Base-by-base conservation (phyloP, 2,888 invertebrate genomes). In the Acronicta psi region DNA sequence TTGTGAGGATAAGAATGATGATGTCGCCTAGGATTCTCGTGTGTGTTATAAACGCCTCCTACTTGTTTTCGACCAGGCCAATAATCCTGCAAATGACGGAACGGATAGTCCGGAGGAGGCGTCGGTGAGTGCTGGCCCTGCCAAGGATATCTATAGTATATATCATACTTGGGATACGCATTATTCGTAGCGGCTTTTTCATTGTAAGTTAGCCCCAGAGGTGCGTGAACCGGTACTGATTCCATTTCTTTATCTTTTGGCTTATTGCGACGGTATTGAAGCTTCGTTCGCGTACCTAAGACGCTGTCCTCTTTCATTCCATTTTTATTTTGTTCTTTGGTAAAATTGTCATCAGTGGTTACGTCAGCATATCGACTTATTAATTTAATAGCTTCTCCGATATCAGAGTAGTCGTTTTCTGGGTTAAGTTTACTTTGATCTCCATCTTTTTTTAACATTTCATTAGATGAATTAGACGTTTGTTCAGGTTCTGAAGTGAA, bases 301-400 rank as follows among this genome's bases (percentile, higher is more conserved):
- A 93, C 76, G 61, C 85, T 83, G 44, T 92, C 93, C 42, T 93
- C 93, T 63, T 82, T 82, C n/a, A 79, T 76, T 34, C 77, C 77
- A 61, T 79, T 68, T 71, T 87, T 89, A 69, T 88, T 91, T 73
- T 87, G 83, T 71, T 91, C 88, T 86, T 92, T 93, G 69, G 87
- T 74, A 80, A 89, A 94, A 75, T 88, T 92, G 70, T 94, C 94
- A 71, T 94, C 94, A 34, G 94, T 94, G 25, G 93, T 93, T 37
- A 94, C 94, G 82, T 93, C 94, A 36, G 94, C 94, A 76, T 92
- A 94, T 65, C 94, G 86, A 74, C 94, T 94, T 71, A 94, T 94
- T 46, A 94, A 77, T 82, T 93, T 94, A 52, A 94, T 93, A 63
- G 94, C 93, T 83, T 94, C 93, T 60, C 93, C 93, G 47, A 94